Evolutionary conservation across 2,888 invertebrate species (phyloP).

Genomic region (Epistrophe eligans): DNA sequence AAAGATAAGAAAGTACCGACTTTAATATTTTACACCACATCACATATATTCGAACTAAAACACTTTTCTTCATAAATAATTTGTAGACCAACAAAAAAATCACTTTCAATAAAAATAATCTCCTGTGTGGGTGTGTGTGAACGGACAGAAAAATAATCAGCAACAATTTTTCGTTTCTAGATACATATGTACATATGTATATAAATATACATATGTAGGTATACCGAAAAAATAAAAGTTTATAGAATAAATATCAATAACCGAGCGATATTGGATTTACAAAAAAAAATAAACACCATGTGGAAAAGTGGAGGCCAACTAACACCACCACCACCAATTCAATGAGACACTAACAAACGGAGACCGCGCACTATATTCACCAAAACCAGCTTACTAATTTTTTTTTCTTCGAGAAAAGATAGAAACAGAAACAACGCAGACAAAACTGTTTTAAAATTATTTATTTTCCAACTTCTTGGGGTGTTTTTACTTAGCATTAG

Average conservation of each 20-base stretch:
- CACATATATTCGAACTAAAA: constrained; percentile 7
- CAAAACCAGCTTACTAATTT: constrained; percentile 50
- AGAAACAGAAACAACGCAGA: constrained; percentile 28
- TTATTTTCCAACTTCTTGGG: constrained; percentile 1
- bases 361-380: constrained; percentile 57
- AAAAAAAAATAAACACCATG: constrained; percentile 65
- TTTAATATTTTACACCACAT: constrained; percentile 9
- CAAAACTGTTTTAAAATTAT: constrained; percentile 45
- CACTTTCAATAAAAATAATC: constrained; percentile 66
- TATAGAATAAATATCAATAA: constrained; percentile 66
- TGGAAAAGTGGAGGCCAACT: constrained; percentile 55
- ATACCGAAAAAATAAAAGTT: constrained; percentile 57
- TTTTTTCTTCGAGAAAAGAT: constrained; percentile 26
- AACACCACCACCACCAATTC: constrained; percentile 39
- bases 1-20: constrained; percentile 11
- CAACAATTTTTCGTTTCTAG: constrained; percentile 49
- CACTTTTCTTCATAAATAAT: constrained; percentile 21
- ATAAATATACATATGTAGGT: neutral
- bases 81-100: constrained; percentile 33
- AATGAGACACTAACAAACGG: constrained; percentile 21
- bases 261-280: constrained; percentile 57
- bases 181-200: neutral
- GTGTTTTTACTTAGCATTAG: constrained; percentile 6
- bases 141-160: constrained; percentile 40
- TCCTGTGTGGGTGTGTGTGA: constrained; percentile 58